Evolutionary conservation across 2,888 invertebrate species (phyloP), one percentile per base, ranked within the genome.

Genomic region (Andrena trimmerana): DNA sequence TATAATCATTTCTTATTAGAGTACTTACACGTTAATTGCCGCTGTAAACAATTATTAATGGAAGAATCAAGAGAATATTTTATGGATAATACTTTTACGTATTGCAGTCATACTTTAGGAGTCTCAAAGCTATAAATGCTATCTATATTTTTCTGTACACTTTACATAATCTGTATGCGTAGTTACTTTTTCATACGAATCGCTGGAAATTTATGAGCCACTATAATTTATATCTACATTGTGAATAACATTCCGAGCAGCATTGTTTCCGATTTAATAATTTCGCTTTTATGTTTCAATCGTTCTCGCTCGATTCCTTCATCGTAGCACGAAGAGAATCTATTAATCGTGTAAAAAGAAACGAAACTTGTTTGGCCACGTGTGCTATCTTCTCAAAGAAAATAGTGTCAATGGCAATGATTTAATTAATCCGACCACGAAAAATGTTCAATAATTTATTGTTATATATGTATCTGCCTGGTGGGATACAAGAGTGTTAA

Each of bases 11-110:
- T 69, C 62, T 84, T 81, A 62, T 80, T 66, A 80, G 70, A 57
- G 68, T 87, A 78, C 85, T 78, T 85, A 84, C 63, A 72, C 50
- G 71, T 57, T 77, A 76, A 72, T 70, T 73, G 36, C 52, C 85
- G 79, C 62, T 76, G 52, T 77, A 63, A 87, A 77, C 88, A 87
- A 82, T 85, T 87, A 83, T 87, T 87, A 87, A 88, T 87, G 85
- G 81, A 87, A 87, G 72, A 87, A 31, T 72, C 73, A 59, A 69
- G 70, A 31, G 48, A 74, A 73, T 20, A 72, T 82, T 80, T 87
- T 76, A 78, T 76, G 87, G 87, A 87, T 87, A 85, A 87, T 87
- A 74, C 78, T 87, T 87, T 83, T 87, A 87, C 69, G 83, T 87
- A 87, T 86, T 85, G 62, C 76, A 78, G 50, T 81, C 72, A 73